These are phyloP conservation scores for Rutilus rutilus DNA, from an alignment of 2,113 vertebrate genomes.

Conservation along the genomic window DNA sequence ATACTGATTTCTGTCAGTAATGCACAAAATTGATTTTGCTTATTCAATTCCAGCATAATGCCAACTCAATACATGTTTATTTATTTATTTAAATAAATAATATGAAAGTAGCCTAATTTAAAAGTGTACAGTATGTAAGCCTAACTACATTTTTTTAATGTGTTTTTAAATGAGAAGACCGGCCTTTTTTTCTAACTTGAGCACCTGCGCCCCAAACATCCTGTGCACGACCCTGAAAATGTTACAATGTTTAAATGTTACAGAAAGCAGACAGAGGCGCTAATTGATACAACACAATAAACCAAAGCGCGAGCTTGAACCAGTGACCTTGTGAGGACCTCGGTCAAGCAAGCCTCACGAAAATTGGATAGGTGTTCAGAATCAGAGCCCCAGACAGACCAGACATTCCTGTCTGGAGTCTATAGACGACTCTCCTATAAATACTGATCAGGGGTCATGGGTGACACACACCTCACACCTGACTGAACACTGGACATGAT, in stretches of 20 bases:
- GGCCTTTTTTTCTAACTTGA: too few relatives aligned
- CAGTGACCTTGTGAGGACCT: background rate
- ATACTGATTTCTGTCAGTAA: too few relatives aligned
- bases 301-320: background rate
- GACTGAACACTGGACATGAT: background rate
- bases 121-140: too few relatives aligned
- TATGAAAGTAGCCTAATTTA: too few relatives aligned
- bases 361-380: background rate
- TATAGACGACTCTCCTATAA: background rate
- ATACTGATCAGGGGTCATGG: background rate
- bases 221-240: background rate
- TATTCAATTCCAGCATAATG: too few relatives aligned
- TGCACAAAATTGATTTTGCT: too few relatives aligned
- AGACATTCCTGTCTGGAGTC: background rate
- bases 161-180: too few relatives aligned
- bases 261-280: background rate
- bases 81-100: too few relatives aligned
- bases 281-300: background rate
- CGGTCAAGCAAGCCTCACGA: background rate
- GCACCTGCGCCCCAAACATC: too few relatives aligned
- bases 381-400: background rate
- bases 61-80: too few relatives aligned
- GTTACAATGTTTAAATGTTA: constrained; percentile 4
- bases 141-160: too few relatives aligned
- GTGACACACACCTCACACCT: constrained; percentile 7